Conservation (phyloP, 2,797 vertebrate genomes). For the Falco peregrinus region DNA sequence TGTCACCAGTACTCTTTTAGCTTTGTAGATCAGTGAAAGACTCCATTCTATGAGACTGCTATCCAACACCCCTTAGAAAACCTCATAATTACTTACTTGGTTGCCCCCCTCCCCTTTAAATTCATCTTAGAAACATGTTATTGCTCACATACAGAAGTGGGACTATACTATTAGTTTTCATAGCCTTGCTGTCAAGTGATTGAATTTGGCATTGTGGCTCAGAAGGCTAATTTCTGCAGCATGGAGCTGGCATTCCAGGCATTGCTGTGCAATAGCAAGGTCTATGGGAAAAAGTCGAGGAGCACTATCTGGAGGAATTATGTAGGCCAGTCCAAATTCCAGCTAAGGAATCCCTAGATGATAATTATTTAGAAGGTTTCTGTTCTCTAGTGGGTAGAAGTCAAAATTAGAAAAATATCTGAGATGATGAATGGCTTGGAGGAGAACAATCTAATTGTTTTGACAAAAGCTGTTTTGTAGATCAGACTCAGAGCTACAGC, state of each 20-base stretch:
- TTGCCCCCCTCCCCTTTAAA: neutral
- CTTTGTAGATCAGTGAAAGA: neutral
- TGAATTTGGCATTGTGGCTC: neutral
- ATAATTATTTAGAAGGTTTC: constrained; percentile 56
- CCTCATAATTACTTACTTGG: neutral
- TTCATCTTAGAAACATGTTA: neutral
- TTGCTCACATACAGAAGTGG: neutral
- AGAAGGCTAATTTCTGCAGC: neutral
- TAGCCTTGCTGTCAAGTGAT: neutral
- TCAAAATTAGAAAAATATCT: constrained; percentile 38
- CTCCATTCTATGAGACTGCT: neutral
- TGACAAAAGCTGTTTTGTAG: neutral
- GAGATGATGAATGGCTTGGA: constrained; percentile 23
- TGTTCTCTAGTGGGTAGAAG: constrained; percentile 18
- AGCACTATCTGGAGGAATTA: constrained; percentile 60
- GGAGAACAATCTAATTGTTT: constrained; percentile 16
- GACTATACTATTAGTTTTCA: neutral
- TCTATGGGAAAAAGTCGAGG: constrained; percentile 75
- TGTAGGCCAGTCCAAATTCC: constrained; percentile 65
- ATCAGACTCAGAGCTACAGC: neutral
- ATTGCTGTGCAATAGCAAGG: constrained; percentile 4
- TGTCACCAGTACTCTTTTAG: neutral
- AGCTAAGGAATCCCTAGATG: constrained; percentile 66
- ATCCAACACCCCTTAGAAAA: neutral
- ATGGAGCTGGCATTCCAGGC: constrained; percentile 37